Conservation (phyloP, 1,140 invertebrate species). For the Camponotus vicinus region DNA sequence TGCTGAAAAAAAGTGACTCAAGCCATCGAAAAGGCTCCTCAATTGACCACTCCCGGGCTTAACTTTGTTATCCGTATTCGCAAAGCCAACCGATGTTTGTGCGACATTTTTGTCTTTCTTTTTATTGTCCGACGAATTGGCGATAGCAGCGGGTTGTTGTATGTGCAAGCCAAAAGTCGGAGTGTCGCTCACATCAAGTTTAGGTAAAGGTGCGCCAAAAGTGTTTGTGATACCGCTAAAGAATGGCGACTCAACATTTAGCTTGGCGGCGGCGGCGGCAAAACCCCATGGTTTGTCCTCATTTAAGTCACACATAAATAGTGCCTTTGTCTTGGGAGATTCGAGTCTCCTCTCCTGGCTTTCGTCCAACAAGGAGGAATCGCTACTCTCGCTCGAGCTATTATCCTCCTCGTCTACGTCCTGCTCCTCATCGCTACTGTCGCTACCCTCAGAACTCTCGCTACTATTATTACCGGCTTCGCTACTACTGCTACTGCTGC, state of each 20-base stretch:
- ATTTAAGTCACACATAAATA: constrained; percentile 81
- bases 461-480: constrained; percentile 75
- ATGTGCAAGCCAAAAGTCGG: constrained; percentile 81
- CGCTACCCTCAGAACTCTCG: constrained; percentile 70
- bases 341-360: constrained; percentile 80
- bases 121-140: constrained; percentile 60
- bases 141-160: constrained; percentile 76
- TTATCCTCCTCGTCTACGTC: constrained; percentile 75
- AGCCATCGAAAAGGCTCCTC: constrained; percentile 93
- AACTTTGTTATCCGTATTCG: constrained; percentile 76
- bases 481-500: constrained; percentile 77
- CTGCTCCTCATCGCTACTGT: constrained; percentile 73
- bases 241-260: constrained; percentile 80
- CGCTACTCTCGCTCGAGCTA: constrained; percentile 83
- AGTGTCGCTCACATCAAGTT: constrained; percentile 80
- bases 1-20: constrained; percentile 94
- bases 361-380: constrained; percentile 79
- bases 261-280: constrained; percentile 89
- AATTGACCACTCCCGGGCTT: constrained; percentile 89
- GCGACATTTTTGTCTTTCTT: constrained; percentile 62
- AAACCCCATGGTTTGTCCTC: constrained; percentile 92
- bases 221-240: constrained; percentile 83
- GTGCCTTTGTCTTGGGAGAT: constrained; percentile 84
- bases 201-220: constrained; percentile 79
- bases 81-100: background rate